Evolutionary conservation across 2,888 invertebrate genomes (phyloP).

Genomic region (Nephrotoma flavescens): DNA sequence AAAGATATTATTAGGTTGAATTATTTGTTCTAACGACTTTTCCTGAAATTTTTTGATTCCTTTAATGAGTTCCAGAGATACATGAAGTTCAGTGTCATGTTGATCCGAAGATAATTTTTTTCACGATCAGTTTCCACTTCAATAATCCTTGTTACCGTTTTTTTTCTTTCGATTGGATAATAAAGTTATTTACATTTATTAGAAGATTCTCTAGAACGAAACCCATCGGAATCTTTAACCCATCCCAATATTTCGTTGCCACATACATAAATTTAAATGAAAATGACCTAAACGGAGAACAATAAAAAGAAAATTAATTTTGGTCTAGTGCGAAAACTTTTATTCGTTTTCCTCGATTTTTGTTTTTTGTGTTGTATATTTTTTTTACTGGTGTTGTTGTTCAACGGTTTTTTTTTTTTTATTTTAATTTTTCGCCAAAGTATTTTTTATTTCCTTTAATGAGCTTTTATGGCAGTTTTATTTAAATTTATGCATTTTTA

Average conservation of each 20-base stretch:
- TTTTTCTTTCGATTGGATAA: no score
- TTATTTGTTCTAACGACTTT: background rate
- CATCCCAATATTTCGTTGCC: background rate
- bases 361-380: background rate
- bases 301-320: background rate
- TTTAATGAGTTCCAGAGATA: background rate
- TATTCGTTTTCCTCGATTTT: background rate
- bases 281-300: background rate
- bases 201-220: no score
- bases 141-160: no score
- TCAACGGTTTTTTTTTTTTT: background rate
- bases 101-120: no score
- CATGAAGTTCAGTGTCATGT: background rate
- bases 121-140: no score
- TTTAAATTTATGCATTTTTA: background rate
- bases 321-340: background rate
- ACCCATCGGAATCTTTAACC: background rate
- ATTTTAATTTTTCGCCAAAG: background rate
- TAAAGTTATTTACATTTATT: no score
- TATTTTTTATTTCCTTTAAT: background rate
- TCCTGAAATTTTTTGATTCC: no score
- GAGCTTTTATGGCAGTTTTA: background rate
- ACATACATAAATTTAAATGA: background rate
- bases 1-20: background rate
- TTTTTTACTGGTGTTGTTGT: background rate